Evolutionary conservation across 2,888 invertebrate genomes (phyloP).

Genomic region (Electrophaes corylata): DNA sequence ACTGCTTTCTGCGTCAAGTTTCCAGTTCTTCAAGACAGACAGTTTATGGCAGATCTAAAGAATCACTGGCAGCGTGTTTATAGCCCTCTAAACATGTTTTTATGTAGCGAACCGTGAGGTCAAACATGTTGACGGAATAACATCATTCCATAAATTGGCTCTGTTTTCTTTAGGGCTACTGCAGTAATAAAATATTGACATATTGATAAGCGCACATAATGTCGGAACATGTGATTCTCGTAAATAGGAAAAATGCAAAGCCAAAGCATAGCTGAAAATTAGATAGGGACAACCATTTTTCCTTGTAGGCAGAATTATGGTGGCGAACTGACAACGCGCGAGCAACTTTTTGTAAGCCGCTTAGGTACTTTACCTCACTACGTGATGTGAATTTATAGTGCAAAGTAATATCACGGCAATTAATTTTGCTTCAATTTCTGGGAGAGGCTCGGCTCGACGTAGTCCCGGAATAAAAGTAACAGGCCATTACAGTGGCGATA

Average conservation of each 20-base stretch:
- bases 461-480: neutral
- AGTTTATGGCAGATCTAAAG: slow-evolving; percentile 33
- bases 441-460: neutral
- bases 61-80: slow-evolving; percentile 34
- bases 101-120: slow-evolving; percentile 31
- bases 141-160: slow-evolving; percentile 28
- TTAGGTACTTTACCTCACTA: slow-evolving; percentile 1
- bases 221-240: slow-evolving; percentile 12
- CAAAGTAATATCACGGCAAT: neutral
- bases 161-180: slow-evolving; percentile 13
- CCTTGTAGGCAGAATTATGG: slow-evolving; percentile 13
- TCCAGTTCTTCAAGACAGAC: slow-evolving; percentile 33
- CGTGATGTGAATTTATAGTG: slow-evolving; percentile 17
- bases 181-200: slow-evolving; percentile 17
- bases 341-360: slow-evolving; percentile 11
- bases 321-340: slow-evolving; percentile 15
- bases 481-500: neutral
- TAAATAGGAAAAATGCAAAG: slow-evolving; percentile 23
- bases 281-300: slow-evolving; percentile 17
- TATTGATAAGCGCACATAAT: slow-evolving; percentile 16
- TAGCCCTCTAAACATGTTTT: slow-evolving; percentile 39
- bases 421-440: slow-evolving; percentile 4
- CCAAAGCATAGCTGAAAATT: neutral
- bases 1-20: neutral
- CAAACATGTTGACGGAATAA: slow-evolving; percentile 34